A percentile compares a stretch with the other conserved stretches of the same genome.
These are phyloP conservation scores for Xenopus borealis DNA, from an alignment of 2,113 vertebrate species.

Conservation along the genomic window DNA sequence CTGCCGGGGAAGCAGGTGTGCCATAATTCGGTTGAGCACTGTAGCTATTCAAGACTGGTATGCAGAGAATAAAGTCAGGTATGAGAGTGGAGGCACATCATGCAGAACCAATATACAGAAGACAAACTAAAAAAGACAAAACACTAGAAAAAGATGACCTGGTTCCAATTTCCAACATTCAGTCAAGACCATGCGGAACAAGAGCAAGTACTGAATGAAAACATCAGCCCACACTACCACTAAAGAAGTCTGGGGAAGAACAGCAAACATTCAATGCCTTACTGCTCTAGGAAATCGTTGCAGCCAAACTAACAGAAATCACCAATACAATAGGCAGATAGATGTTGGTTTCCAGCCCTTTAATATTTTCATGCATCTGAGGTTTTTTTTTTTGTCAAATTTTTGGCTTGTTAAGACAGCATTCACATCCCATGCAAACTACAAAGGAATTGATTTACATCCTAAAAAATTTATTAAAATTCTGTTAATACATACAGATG, in stretches of 20 bases:
- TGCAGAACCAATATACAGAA: conserved; percentile 69
- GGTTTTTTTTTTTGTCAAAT: conserved; percentile 57
- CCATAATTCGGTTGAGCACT: conserved; percentile 87
- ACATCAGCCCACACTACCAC: conserved; percentile 75
- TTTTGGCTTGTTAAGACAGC: conserved; percentile 74
- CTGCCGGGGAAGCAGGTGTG: conserved; percentile 82
- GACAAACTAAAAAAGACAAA: conserved; percentile 59
- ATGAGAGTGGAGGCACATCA: conserved; percentile 77
- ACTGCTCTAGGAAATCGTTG: conserved; percentile 67
- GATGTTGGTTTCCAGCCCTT: conserved; percentile 68
- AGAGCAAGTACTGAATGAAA: conserved; percentile 71
- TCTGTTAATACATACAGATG: too few species aligned
- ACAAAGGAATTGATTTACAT: conserved; percentile 77
- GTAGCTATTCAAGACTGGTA: conserved; percentile 83
- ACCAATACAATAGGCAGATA: conserved; percentile 61
- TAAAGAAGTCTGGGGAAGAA: conserved; percentile 73
- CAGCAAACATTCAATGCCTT: conserved; percentile 71
- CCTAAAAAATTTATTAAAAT: conserved; percentile 65
- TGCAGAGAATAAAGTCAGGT: conserved; percentile 83
- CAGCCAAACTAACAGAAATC: conserved; percentile 69
- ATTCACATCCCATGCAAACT: conserved; percentile 88
- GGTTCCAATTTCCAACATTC: conserved; percentile 76
- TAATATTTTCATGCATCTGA: conserved; percentile 73
- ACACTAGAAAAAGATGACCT: conserved; percentile 74
- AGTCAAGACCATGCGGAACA: conserved; percentile 82